Base-by-base conservation (phyloP, 2,797 vertebrate species). In the Sarcophilus harrisii region DNA sequence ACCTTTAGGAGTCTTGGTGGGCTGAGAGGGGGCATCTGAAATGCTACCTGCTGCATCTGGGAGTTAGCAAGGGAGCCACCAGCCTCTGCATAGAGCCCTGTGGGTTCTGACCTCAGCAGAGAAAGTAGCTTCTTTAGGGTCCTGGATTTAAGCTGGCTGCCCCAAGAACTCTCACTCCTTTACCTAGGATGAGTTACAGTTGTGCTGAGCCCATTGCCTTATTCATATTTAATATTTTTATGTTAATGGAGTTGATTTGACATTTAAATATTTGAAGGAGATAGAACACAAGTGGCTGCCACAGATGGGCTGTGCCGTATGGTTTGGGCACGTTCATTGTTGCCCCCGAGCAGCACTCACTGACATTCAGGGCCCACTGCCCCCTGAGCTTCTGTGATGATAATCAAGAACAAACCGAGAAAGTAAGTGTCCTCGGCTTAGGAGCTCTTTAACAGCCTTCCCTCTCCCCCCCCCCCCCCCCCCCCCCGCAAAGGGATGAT, bases 151-250 rank as follows among this genome's bases (percentile, higher is more conserved):
- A 95, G 62, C 14, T 18, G 32, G 32, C 62, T 66, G 62, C 62
- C 32, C 32, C 32, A 62, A 32, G 32, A 30, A 94, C 58, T 29
- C 96, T 30, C 91, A 55, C 49, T 59, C 28, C 28, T 94, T 0
- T 91, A 87, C 45, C 94, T 95, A 92, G 16, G 27, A 0, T 94
- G 59, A 49, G 49, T 91, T 93, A 57, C 62, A 2, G 93, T 95
- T 92, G 94, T 94, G 95, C 93, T 94, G 18, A 45, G 93, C 14
- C 32, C 32, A 60, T 95, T 58, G 24, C 90, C 49, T 94, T 94
- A 96, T 96, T 95, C 93, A 89, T 91, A 96, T 95, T 96, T 97
- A 54, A 54, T 92, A 59, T 95, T 95, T 91, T 28, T 96, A 87
- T 95, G 49, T 81, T 90, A 95, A 58, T 90, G 92, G 59, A 93